phyloP scores from a whole-genome alignment of 1,140 invertebrate species.

The Colletes gigas region DNA sequence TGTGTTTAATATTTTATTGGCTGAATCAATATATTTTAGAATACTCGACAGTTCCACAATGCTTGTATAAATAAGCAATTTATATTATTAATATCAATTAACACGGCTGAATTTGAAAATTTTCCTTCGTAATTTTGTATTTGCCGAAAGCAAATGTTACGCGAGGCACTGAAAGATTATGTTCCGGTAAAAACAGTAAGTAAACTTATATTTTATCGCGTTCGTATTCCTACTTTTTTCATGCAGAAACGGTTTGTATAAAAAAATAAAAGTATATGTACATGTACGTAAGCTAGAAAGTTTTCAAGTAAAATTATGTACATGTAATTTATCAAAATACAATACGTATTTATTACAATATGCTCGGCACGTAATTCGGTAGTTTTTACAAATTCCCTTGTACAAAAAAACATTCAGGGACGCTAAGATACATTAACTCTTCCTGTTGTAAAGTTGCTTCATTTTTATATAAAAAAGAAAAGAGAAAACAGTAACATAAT shows the following conservation, averaged over 20 bases:
- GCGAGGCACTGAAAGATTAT: not conserved
- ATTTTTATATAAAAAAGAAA: not conserved
- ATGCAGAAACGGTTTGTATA: too few species aligned
- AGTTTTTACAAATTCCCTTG: constrained; percentile 2
- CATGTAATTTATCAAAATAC: too few species aligned
- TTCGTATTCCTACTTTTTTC: too few species aligned
- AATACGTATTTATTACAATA: too few species aligned
- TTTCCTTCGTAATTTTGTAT: not conserved
- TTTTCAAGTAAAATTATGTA: too few species aligned
- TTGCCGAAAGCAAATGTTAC: not conserved
- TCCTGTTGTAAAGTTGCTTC: not conserved
- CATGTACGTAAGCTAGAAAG: too few species aligned
- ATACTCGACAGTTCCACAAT: not conserved
- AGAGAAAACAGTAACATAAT: not conserved
- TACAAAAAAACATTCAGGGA: constrained; percentile 5
- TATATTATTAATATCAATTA: not conserved
- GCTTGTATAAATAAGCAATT: not conserved
- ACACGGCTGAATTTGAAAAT: not conserved
- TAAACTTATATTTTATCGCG: not conserved
- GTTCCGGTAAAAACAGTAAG: constrained; percentile 1
- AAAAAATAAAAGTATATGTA: too few species aligned
- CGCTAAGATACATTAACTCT: not conserved
- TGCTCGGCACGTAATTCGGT: not conserved
- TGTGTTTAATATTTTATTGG: constrained; percentile 15
- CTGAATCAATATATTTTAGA: not conserved